These are phyloP conservation scores for Plectropomus leopardus DNA, from an alignment of 2,113 vertebrate genomes.

Conservation along the genomic window DNA sequence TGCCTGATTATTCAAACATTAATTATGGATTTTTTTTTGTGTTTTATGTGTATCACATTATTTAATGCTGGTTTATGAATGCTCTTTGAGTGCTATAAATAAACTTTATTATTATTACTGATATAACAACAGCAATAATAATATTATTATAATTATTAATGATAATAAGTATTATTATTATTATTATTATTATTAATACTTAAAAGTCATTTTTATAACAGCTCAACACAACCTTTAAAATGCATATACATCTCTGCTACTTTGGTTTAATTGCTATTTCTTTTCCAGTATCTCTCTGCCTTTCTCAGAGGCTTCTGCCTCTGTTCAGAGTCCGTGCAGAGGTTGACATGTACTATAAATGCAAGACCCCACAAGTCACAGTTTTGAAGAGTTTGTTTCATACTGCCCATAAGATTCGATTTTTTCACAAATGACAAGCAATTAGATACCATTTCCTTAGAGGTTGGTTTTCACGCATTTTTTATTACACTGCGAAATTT, in stretches of 20 bases:
- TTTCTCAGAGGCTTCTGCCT: not conserved
- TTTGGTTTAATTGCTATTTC: not conserved
- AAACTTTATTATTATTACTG: too few species aligned
- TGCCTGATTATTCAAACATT: too few species aligned
- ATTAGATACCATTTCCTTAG: slow-evolving; percentile 24
- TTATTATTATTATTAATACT: too few species aligned
- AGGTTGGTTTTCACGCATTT: slow-evolving; percentile 27
- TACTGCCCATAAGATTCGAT: not conserved
- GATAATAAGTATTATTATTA: too few species aligned
- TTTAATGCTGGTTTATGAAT: too few species aligned
- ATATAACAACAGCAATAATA: too few species aligned
- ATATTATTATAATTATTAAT: too few species aligned
- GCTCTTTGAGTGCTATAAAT: too few species aligned
- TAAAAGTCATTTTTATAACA: slow-evolving; percentile 18
- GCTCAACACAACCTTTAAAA: not conserved
- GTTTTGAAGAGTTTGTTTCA: slow-evolving; percentile 41
- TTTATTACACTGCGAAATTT: slow-evolving; percentile 35
- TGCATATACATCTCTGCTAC: not conserved
- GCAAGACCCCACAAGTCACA: not conserved
- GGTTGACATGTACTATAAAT: not conserved
- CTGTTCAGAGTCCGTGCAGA: not conserved
- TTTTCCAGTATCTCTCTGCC: not conserved
- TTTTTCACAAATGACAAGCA: slow-evolving; percentile 25
- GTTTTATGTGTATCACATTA: too few species aligned
- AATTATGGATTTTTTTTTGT: too few species aligned